Percentiles rank a stretch among this genome's conserved stretches.
Evolutionary conservation across 2,888 invertebrate genomes (phyloP).

Genomic region (Chelonus formosanus): DNA sequence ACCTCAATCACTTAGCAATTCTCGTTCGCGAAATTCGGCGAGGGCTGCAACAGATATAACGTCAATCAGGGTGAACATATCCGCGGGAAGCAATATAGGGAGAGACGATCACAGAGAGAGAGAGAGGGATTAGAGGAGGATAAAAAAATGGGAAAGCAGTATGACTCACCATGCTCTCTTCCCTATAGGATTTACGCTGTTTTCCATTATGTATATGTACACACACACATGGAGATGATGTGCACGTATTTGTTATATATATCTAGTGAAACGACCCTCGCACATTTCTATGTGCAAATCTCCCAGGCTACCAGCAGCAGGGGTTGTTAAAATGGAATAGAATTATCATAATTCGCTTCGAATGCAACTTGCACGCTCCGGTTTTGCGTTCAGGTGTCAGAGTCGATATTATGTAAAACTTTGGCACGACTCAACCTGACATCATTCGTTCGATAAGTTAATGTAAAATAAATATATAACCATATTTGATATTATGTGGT

Average conservation of each 20-base stretch:
- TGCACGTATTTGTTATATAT: neutral
- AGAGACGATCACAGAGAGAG: constrained; percentile 25
- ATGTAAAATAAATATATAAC: neutral
- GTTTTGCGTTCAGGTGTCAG: constrained; percentile 43
- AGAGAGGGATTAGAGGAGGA: constrained; percentile 24
- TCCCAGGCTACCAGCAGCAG: constrained; percentile 26
- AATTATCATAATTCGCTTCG: constrained; percentile 58
- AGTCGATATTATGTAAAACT: constrained; percentile 42
- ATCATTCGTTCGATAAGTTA: neutral
- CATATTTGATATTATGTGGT: too few species aligned
- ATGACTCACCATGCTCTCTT: constrained; percentile 54
- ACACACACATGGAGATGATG: neutral
- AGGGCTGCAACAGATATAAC: constrained; percentile 47
- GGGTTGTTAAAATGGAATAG: constrained; percentile 34
- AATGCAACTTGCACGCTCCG: constrained; percentile 25
- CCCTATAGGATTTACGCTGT: constrained; percentile 5
- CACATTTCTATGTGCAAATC: constrained; percentile 10
- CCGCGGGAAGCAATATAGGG: constrained; percentile 22
- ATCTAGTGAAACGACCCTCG: constrained; percentile 4
- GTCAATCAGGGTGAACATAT: constrained; percentile 47
- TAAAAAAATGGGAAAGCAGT: constrained; percentile 53
- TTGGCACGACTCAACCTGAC: constrained; percentile 40
- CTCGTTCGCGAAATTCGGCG: neutral
- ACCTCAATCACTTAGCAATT: constrained; percentile 14
- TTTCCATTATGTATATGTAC: neutral